Evolutionary conservation across 1,140 invertebrate genomes (phyloP).

Genomic region (Argopecten irradians): DNA sequence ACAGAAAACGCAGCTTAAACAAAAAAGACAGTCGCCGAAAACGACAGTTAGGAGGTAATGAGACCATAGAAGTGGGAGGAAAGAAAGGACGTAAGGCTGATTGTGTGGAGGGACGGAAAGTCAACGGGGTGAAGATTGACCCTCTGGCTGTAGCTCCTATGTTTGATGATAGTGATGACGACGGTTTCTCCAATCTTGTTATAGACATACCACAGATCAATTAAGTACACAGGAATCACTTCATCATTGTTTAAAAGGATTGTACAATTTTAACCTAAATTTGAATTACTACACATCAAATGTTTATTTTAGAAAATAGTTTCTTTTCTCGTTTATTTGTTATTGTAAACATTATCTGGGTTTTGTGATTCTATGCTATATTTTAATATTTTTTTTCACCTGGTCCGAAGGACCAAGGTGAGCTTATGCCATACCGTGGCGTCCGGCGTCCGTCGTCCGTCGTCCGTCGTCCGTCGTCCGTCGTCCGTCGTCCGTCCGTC

Average conservation of each 20-base stretch:
- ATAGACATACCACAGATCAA: slow-evolving; percentile 67
- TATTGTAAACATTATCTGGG: neutral
- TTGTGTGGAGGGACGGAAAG: slow-evolving; percentile 36
- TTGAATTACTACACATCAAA: slow-evolving; percentile 1
- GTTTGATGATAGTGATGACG: slow-evolving; percentile 70
- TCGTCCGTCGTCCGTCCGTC: no score
- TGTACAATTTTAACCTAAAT: neutral
- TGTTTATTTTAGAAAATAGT: neutral
- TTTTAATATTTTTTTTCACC: no score
- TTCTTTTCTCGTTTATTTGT: neutral
- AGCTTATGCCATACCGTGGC: no score
- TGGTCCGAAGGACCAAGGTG: no score
- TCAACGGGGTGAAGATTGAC: slow-evolving; percentile 36
- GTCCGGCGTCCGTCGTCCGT: no score
- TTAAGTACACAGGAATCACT: neutral
- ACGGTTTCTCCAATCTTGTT: slow-evolving; percentile 64
- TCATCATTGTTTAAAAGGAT: neutral
- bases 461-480: no score
- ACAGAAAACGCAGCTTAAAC: slow-evolving; percentile 32
- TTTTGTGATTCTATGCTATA: neutral
- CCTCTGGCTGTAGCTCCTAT: slow-evolving; percentile 58
- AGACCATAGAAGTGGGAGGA: slow-evolving; percentile 29
- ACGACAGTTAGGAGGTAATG: slow-evolving; percentile 26
- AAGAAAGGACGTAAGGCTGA: slow-evolving; percentile 44
- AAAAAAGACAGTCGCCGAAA: slow-evolving; percentile 35